phyloP scores from a whole-genome alignment of 1,140 invertebrate genomes.

The Diorhabda carinulata region DNA sequence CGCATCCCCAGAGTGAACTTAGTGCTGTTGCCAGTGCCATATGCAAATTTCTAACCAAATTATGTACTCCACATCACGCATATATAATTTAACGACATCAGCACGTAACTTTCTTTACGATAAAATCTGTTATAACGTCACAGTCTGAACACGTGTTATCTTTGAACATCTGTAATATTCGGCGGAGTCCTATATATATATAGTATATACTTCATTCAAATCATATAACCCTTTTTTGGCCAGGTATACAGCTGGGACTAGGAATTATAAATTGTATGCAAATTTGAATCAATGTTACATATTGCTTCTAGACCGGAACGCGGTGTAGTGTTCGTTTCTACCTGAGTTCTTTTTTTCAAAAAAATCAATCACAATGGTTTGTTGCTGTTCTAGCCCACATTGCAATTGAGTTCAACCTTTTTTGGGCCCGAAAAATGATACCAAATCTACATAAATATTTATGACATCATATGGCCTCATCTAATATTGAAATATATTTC shows the following conservation, averaged over 20 bases:
- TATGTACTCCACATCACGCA: slow-evolving; percentile 1
- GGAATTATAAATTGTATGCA: slow-evolving; percentile 1
- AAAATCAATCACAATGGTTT: neutral
- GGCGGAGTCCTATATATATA: neutral
- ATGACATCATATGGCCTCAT: no score
- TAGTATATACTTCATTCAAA: neutral
- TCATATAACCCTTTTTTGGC: slow-evolving; percentile 2
- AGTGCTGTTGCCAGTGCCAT: slow-evolving; percentile 1
- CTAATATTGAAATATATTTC: no score
- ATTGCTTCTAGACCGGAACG: slow-evolving; percentile 1
- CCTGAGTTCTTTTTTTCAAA: neutral
- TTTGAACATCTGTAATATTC: slow-evolving; percentile 2
- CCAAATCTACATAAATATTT: neutral
- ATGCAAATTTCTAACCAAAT: slow-evolving; percentile 2
- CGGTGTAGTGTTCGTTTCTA: neutral
- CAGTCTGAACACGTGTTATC: neutral
- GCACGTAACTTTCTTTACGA: neutral
- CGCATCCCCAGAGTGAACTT: neutral
- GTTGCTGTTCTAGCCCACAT: neutral
- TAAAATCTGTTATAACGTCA: neutral
- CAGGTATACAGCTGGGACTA: slow-evolving; percentile 1
- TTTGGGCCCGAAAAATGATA: neutral
- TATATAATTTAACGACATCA: neutral
- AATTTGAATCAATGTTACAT: slow-evolving; percentile 3
- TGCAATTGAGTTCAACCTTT: neutral